Base-by-base conservation (phyloP, 2,797 vertebrate species). In the Rhinella marina region DNA sequence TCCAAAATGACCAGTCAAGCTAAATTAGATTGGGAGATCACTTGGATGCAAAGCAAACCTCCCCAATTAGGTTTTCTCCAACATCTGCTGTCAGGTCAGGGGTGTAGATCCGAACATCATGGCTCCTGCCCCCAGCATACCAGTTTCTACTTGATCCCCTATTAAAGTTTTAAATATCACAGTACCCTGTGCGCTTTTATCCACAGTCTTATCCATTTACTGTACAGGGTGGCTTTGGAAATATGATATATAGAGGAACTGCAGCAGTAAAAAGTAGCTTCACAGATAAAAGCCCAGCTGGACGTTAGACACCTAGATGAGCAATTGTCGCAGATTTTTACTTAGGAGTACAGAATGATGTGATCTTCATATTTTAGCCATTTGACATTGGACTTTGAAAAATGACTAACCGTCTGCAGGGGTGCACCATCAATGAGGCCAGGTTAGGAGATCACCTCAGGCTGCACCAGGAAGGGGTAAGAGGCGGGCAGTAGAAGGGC, bases 11-110 rank as follows among this genome's bases (percentile, higher is more conserved):
- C 32, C 52, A 86, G 70, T 81, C 68, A 56, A 50, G 48, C 29
- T 27, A 86, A 88, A 88, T 82, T 85, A 81, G 83, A 88, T 85
- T 81, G 66, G 41, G 57, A 85, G 64, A 85, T 64, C 83, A 86
- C 68, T 64, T 77, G 78, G 78, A 27, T 76, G 59, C 48, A n/a
- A 32, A 82, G 48, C 10, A 14, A 50, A 54, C 41, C 48, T 62
- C 56, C 54, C 77, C 83, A 81, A 84, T 88, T 88, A 80, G 62
- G 76, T 61, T 84, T 73, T 19, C 23, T 32, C 59, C 17, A 88
- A 85, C 87, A 86, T 88, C 78, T 88, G 87, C 78, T 86, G 78
- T 64, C 41, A 50, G 29, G 81, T 59, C 80, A 82, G 79, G 32
- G 80, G n/a, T 64, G 57, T 76, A 70, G 70, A 23, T 61, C 41